Base-by-base conservation (phyloP, 2,888 invertebrate genomes). In the Belgica antarctica region DNA sequence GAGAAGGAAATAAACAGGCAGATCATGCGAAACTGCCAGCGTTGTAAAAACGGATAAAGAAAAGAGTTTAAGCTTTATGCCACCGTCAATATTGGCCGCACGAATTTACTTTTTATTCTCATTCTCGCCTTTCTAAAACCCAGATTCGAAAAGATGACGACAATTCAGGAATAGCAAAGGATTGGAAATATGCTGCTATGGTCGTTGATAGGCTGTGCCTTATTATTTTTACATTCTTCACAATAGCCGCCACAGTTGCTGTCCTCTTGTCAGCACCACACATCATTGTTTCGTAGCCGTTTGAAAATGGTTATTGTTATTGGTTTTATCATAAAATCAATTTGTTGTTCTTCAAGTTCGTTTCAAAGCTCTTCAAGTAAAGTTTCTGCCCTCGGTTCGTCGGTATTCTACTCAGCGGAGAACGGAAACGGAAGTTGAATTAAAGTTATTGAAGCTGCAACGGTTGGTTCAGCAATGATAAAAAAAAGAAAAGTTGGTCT, bases 101-200 rank as follows among this genome's bases (percentile, higher is more conserved):
- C 17, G 12, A 31, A 8, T 41, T 41, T 41, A 41, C 15, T 41
- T 52, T 7, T 12, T 52, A 17, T 52, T 34, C 34, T 31, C 62
- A n/a, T 34, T 34, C 27, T 22, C 22, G 17, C 27, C 25, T n/a
- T 24, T 25, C 24, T 36, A 24, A 24, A 7, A 52, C 31, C 10
- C 88, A 95, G 85, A 87, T 96, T 85, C 89, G 93, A 81, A 91
- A 92, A 82, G 94, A 95, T 80, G 96, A 97, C 83, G 92, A 94
- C 82, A 90, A 92, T 78, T 89, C 90, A 82, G 94, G 93, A 82
- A 86, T 95, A 81, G 90, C 94, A 82, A 92, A 93, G 85, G 96
- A 96, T 89, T 97, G 97, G 97, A 96, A 96, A 86, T 97, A 96
- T 85, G 96, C 96, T 82, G 96, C 96, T 83, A 96, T 96, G 94